These are phyloP conservation scores for Alaudala cheleensis DNA, from an alignment of 2,113 vertebrate genomes.

Conservation along the genomic window DNA sequence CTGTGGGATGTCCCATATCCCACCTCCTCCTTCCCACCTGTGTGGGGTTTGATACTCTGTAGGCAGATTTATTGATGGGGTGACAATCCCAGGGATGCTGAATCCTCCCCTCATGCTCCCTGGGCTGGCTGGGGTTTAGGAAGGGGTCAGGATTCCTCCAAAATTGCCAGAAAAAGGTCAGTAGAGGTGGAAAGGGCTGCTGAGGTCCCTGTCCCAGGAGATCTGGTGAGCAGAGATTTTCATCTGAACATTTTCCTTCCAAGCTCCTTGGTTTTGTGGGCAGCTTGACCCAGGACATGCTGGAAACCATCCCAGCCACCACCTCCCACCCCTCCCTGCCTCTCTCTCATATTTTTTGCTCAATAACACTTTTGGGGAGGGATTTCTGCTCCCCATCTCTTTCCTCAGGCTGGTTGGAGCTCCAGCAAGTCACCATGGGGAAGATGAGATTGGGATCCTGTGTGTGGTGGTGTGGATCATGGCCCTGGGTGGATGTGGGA, in stretches of 20 bases:
- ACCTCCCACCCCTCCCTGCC: not conserved
- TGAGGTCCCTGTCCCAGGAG: not conserved
- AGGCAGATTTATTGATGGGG: accelerated
- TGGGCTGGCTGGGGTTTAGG: not conserved
- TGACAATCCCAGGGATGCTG: not conserved
- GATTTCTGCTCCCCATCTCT: not conserved
- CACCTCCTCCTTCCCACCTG: not conserved
- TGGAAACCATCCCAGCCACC: not conserved
- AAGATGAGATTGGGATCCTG: not conserved
- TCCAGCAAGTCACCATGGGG: not conserved
- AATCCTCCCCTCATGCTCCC: accelerated
- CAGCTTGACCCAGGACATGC: not conserved
- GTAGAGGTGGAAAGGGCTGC: not conserved
- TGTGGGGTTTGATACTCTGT: accelerated
- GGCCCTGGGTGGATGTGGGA: not conserved
- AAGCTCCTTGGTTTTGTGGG: not conserved
- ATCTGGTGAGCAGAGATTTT: not conserved
- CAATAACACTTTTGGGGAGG: not conserved
- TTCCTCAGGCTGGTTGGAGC: not conserved
- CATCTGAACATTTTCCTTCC: not conserved
- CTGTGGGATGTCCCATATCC: not conserved
- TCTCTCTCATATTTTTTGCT: not conserved
- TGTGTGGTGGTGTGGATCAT: accelerated
- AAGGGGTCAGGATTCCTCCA: accelerated
- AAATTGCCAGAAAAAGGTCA: accelerated